phyloP scores from a whole-genome alignment of 1,140 invertebrate species.

The Agrypnia vestita region DNA sequence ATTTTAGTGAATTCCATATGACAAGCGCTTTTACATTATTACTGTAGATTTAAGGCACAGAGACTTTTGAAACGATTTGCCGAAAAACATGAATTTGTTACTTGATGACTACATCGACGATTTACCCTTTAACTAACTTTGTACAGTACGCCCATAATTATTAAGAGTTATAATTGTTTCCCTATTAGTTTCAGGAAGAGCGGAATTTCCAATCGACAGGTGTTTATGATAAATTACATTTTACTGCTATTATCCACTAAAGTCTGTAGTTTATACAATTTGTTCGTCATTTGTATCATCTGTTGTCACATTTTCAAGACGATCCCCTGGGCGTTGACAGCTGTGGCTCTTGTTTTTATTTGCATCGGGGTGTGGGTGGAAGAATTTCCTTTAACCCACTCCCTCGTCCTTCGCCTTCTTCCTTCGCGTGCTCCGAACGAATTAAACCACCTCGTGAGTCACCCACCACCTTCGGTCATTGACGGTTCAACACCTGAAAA shows the following conservation, averaged over 20 bases:
- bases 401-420: not conserved
- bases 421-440: not conserved
- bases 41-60: too few relatives aligned
- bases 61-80: too few relatives aligned
- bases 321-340: not conserved
- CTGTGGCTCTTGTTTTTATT: not conserved
- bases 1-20: too few relatives aligned
- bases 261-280: not conserved
- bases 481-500: not conserved
- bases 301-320: not conserved
- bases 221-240: not conserved
- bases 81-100: too few relatives aligned
- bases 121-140: not conserved
- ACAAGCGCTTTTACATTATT: too few relatives aligned
- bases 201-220: too few relatives aligned
- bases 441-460: not conserved
- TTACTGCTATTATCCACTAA: not conserved
- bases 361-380: not conserved
- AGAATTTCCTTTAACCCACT: not conserved
- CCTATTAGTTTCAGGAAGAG: too few relatives aligned
- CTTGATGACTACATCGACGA: too few relatives aligned
- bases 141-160: too few relatives aligned
- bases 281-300: not conserved
- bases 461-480: not conserved
- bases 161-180: too few relatives aligned